Evolutionary conservation across 2,797 vertebrate species (phyloP).

Genomic region (Lacerta viridis): DNA sequence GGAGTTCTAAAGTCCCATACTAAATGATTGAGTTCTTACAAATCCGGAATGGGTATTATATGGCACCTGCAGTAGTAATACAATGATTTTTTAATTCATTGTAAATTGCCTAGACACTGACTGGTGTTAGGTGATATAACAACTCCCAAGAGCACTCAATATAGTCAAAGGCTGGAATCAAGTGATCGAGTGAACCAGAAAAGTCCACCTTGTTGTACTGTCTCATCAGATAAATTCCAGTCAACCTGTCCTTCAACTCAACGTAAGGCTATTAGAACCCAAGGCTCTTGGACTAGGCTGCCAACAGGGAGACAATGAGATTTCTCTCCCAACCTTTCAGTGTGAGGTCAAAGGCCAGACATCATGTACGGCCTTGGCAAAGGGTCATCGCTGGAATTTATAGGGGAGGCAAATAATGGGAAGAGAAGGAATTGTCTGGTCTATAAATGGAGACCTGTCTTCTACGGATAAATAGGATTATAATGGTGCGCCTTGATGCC

Average conservation of each 20-base stretch:
- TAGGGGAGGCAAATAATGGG: slow-evolving; percentile 1
- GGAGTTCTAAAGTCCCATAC: too few species aligned
- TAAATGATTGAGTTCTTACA: too few species aligned
- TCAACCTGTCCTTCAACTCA: slow-evolving; percentile 71
- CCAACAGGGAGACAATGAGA: slow-evolving; percentile 23
- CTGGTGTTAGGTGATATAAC: too few species aligned
- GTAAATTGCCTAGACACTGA: too few species aligned
- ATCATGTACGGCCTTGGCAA: neutral
- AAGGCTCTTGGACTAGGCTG: slow-evolving; percentile 17
- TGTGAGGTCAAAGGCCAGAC: slow-evolving; percentile 29
- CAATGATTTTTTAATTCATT: too few species aligned
- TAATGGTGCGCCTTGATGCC: neutral
- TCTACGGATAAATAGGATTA: slow-evolving; percentile 2
- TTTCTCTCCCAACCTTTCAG: neutral
- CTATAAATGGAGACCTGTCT: neutral
- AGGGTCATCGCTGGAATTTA: slow-evolving; percentile 1
- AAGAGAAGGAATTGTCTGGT: slow-evolving; percentile 4
- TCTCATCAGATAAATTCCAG: slow-evolving; percentile 58
- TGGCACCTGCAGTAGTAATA: too few species aligned
- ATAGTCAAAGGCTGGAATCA: neutral
- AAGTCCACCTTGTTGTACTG: slow-evolving; percentile 28
- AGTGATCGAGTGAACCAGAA: slow-evolving; percentile 13
- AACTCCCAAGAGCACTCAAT: neutral
- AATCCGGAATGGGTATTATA: too few species aligned
- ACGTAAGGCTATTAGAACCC: slow-evolving; percentile 58